Conservation (phyloP, 2,888 invertebrate species). For the Malacosoma neustria region DNA sequence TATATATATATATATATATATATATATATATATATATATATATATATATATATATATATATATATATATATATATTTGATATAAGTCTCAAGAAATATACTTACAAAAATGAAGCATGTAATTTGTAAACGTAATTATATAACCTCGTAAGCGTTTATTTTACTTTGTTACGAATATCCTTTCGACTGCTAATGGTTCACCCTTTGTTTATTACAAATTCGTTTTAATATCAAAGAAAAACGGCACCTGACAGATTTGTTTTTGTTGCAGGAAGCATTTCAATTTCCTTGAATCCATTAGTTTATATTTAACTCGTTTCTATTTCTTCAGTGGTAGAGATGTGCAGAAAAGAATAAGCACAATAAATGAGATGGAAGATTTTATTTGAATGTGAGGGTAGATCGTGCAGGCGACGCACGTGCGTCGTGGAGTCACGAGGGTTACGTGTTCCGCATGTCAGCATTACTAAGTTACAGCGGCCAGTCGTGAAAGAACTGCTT, state of each 20-base stretch:
- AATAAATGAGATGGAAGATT: constrained; percentile 48
- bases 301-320: constrained; percentile 2
- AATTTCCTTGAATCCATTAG: constrained; percentile 16
- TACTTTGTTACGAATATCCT: neutral
- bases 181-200: neutral
- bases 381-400: constrained; percentile 32
- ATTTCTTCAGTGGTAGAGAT: neutral
- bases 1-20: no score
- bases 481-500: constrained; percentile 29
- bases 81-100: neutral
- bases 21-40: no score
- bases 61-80: no score
- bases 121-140: neutral
- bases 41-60: no score
- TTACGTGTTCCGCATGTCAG: constrained; percentile 39
- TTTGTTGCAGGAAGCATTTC: constrained; percentile 7
- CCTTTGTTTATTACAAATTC: neutral
- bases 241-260: constrained; percentile 7
- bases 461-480: constrained; percentile 25
- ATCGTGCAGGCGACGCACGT: constrained; percentile 43
- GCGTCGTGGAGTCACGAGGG: constrained; percentile 46
- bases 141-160: neutral
- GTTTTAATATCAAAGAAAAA: constrained; percentile 3
- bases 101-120: neutral
- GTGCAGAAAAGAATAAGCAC: constrained; percentile 30